Evolutionary conservation across 2,888 invertebrate genomes (phyloP).

Genomic region (Sipha maydis): DNA sequence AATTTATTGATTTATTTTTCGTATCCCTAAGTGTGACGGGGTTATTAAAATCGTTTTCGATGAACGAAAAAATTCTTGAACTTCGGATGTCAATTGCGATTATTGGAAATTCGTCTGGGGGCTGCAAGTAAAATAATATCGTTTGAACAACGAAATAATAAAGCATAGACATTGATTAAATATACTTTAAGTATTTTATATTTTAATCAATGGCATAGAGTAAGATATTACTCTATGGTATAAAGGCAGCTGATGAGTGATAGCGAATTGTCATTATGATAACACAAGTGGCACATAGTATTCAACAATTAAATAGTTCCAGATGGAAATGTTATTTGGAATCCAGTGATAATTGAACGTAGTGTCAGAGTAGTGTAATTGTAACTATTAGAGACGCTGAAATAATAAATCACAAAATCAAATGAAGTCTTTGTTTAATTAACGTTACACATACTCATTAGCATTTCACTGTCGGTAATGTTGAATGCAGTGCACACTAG

Average conservation of each 20-base stretch:
- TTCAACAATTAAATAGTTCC: constrained; percentile 7
- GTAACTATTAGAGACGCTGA: background rate
- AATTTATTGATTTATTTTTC: too few species aligned
- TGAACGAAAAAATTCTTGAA: too few species aligned
- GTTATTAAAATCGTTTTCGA: too few species aligned
- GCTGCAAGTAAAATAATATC: too few species aligned
- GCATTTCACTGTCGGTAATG: background rate
- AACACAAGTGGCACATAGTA: background rate
- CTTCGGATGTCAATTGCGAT: too few species aligned
- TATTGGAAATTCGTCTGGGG: too few species aligned
- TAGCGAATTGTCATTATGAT: background rate
- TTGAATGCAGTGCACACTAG: background rate
- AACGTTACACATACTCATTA: background rate
- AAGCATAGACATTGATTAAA: too few species aligned
- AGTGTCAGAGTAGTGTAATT: background rate
- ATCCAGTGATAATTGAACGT: background rate
- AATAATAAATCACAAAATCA: background rate
- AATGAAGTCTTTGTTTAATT: background rate
- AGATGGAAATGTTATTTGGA: background rate
- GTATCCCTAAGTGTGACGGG: too few species aligned
- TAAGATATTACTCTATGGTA: too few species aligned
- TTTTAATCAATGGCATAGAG: too few species aligned
- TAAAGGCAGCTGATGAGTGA: background rate
- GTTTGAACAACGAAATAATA: too few species aligned
- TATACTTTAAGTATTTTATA: too few species aligned